Conservation (phyloP, 2,888 invertebrate genomes). For the Scaptomyza tumidula region DNA sequence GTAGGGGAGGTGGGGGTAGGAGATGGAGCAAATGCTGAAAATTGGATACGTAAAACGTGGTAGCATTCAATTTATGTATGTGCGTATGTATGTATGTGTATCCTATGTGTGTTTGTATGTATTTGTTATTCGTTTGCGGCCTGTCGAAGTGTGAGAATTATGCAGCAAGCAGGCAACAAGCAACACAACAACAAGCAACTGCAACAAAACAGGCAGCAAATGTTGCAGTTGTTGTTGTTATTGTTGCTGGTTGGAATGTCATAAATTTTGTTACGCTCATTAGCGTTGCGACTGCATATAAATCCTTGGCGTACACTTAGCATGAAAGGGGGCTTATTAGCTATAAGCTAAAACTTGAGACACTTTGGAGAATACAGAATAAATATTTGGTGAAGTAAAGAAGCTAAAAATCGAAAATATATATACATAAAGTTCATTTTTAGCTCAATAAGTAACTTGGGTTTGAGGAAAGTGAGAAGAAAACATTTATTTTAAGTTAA, state of each 20-base stretch:
- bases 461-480: too few relatives aligned
- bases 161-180: conserved; percentile 42
- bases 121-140: conserved; percentile 39
- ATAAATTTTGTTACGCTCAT: conserved; percentile 83
- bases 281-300: conserved; percentile 58
- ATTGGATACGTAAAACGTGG: conserved; percentile 31
- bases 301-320: conserved; percentile 22
- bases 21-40: conserved; percentile 10
- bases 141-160: conserved; percentile 84
- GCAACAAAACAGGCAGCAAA: conserved; percentile 16
- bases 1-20: background rate
- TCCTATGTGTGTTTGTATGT: conserved; percentile 32
- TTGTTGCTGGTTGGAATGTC: conserved; percentile 59
- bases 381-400: too few relatives aligned
- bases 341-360: conserved; percentile 10
- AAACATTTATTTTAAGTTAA: too few relatives aligned
- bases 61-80: conserved; percentile 76
- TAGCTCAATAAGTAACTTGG: too few relatives aligned
- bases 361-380: background rate
- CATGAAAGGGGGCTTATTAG: background rate
- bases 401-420: too few relatives aligned
- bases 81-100: background rate
- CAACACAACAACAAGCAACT: conserved; percentile 25
- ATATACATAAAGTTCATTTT: too few relatives aligned
- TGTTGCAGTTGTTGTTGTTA: conserved; percentile 29